phyloP scores from a whole-genome alignment of 2,888 invertebrate species.

The Mactromeris polynyma region DNA sequence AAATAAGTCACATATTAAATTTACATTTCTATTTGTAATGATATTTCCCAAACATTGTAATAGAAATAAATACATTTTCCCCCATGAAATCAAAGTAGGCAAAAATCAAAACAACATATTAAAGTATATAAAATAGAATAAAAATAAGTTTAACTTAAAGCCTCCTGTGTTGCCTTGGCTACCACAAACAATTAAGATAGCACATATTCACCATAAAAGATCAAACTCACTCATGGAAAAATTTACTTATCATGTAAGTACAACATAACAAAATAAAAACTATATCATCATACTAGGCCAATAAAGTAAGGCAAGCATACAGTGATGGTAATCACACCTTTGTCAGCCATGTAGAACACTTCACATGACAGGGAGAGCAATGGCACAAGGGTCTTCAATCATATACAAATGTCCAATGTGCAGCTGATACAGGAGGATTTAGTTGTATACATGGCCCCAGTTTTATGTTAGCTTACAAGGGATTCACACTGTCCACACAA shows the following conservation, averaged over 20 bases:
- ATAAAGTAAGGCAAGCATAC: not conserved
- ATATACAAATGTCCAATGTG: not conserved
- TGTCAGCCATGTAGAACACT: not conserved
- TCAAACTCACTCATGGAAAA: not conserved
- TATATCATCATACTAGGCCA: not conserved
- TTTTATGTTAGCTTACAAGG: not conserved
- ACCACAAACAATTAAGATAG: not conserved
- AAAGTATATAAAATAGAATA: no score
- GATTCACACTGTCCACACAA: not conserved
- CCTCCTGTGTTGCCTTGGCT: not conserved
- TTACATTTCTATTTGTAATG: no score
- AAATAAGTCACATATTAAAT: no score
- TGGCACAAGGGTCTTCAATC: not conserved
- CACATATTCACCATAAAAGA: not conserved
- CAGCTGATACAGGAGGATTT: not conserved
- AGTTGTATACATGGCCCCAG: not conserved
- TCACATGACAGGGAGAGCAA: not conserved
- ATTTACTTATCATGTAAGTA: not conserved
- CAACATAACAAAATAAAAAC: not conserved
- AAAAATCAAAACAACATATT: no score
- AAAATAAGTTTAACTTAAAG: no score
- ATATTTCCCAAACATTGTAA: no score
- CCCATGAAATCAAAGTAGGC: no score
- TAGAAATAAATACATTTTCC: no score
- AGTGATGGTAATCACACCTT: not conserved